Conservation (phyloP, 1,140 invertebrate species). For the Drosophila albomicans region DNA sequence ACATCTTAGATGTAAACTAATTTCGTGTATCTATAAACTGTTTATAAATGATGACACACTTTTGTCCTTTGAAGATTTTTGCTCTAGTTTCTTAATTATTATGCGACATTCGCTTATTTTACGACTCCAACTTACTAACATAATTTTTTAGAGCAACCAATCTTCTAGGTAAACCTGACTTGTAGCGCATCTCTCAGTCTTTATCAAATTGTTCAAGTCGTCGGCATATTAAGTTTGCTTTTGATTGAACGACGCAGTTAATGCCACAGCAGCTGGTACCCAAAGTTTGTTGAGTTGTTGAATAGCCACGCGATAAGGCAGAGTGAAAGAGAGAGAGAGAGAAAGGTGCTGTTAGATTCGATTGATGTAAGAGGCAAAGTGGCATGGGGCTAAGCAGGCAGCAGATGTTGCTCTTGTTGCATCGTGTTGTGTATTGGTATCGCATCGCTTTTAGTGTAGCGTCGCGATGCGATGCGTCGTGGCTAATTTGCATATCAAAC, state of each 20-base stretch:
- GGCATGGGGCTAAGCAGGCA: background rate
- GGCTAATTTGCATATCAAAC: constrained; percentile 80
- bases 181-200: constrained; percentile 29
- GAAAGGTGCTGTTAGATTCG: background rate
- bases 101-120: too few species aligned
- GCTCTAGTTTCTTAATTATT: too few species aligned
- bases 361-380: background rate
- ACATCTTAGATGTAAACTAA: too few species aligned
- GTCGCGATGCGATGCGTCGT: constrained; percentile 53
- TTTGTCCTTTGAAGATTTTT: too few species aligned
- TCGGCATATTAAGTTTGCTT: constrained; percentile 57
- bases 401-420: constrained; percentile 9
- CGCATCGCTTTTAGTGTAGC: constrained; percentile 11
- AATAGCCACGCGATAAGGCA: constrained; percentile 38
- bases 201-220: constrained; percentile 34
- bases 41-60: too few species aligned
- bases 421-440: constrained; percentile 18
- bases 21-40: too few species aligned
- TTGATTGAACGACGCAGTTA: constrained; percentile 69
- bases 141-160: background rate
- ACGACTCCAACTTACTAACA: background rate
- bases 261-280: constrained; percentile 43
- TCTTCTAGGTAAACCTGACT: background rate
- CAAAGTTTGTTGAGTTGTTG: constrained; percentile 64
- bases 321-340: background rate